A percentile compares a stretch with the other conserved stretches of the same genome.
Evolutionary conservation across 2,113 vertebrate species (phyloP).

Genomic region (Merops nubicus): DNA sequence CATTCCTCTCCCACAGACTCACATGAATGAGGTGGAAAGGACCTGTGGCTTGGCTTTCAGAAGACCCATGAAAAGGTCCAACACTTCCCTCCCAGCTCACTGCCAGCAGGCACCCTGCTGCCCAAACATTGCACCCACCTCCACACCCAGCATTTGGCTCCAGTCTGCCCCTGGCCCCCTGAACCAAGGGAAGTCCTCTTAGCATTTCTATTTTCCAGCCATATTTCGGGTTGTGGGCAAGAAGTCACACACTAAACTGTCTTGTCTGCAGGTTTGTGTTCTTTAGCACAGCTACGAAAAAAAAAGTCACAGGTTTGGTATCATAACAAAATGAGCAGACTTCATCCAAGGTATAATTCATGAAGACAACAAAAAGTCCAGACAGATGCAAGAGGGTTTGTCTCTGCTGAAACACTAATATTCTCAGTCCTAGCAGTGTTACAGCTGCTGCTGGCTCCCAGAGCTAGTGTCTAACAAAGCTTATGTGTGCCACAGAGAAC

Average conservation of each 20-base stretch:
- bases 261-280: not conserved
- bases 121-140: accelerated
- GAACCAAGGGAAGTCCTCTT: not conserved
- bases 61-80: not conserved
- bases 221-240: not conserved
- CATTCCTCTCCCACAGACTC: not conserved
- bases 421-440: not conserved
- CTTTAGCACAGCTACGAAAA: not conserved
- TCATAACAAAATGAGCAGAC: not conserved
- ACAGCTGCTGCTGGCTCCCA: slow-evolving; percentile 12
- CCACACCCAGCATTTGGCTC: accelerated
- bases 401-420: not conserved
- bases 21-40: not conserved
- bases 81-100: not conserved
- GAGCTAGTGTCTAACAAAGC: not conserved
- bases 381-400: not conserved
- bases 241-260: not conserved
- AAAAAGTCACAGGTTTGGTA: not conserved
- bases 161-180: accelerated
- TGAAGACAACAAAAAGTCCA: not conserved
- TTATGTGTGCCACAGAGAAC: not conserved
- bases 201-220: not conserved
- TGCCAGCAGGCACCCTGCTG: not conserved
- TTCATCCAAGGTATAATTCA: not conserved
- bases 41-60: not conserved